Evolutionary conservation across 2,888 invertebrate genomes (phyloP), one percentile per base, ranked within the genome.

Genomic region (Heterodera filipjevi): DNA sequence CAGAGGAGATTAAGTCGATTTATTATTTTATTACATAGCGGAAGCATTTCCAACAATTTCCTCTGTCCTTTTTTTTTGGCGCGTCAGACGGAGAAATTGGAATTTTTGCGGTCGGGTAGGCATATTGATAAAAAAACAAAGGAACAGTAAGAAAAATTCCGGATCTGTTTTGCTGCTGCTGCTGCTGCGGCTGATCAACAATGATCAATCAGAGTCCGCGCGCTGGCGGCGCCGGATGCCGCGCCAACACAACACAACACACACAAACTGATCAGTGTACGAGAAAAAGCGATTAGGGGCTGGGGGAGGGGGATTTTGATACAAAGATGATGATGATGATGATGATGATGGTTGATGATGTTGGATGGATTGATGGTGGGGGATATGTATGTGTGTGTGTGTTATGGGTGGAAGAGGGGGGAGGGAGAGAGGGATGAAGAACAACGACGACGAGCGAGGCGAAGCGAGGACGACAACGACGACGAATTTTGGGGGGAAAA

Each of bases 401-500:
- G 49, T 49, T 12, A 49, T 49, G 49, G 49, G 39, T 39, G 39
- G 1, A 12, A 19, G 49, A 22, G 49, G 22, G 49, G 49, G 59
- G 10, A 8, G n/a, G 53, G 53, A n/a, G 59, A 6, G n/a, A n/a
- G 10, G 22, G 59, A 59, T n/a, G 59, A 59, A n/a, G n/a, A 59
- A 22, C 59, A 59, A 27, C 59, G 22, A 59, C 53, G 22, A 53
- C 53, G 53, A 53, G 22, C 22, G 19, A 16, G 53, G 22, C 53
- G 53, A 53, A 6, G 53, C 5, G 53, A 39, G 39, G 39, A 12
- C n/a, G 39, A 49, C 12, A 16, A 14, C 12, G 59, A 59, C n/a
- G 59, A 59, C 59, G 59, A 59, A 59, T 59, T 59, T 59, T 59
- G 59, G 59, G 59, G 59, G 59, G 59, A 59, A 59, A 53, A 53